Conservation (phyloP, 2,797 vertebrate species). For the Ciconia nigra region DNA sequence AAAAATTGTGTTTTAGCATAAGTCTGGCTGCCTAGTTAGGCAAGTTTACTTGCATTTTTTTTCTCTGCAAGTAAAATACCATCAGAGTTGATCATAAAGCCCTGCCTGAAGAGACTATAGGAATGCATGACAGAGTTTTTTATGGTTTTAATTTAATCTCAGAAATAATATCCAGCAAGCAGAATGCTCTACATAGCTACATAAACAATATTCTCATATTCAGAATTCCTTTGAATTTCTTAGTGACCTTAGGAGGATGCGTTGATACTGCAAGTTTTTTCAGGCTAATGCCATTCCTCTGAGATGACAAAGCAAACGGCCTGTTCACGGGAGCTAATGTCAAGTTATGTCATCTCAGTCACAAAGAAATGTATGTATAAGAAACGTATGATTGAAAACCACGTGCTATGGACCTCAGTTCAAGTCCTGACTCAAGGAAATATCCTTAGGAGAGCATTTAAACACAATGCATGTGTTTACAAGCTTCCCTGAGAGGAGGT, state of each 20-base stretch:
- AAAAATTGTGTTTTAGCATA: constrained; percentile 27
- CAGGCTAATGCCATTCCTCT: not conserved
- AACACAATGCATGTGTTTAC: not conserved
- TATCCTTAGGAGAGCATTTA: not conserved
- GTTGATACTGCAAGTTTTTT: not conserved
- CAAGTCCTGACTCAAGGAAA: not conserved
- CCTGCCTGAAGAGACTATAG: not conserved
- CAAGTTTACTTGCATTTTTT: not conserved
- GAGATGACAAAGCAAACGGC: not conserved
- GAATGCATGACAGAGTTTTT: constrained; percentile 4
- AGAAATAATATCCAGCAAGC: constrained; percentile 20
- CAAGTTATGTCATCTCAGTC: not conserved
- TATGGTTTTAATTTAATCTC: constrained; percentile 37
- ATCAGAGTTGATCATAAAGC: not conserved
- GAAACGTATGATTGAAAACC: not conserved
- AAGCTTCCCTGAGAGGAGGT: not conserved
- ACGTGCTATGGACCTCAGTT: not conserved
- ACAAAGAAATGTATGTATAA: not conserved
- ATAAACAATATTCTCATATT: constrained; percentile 24
- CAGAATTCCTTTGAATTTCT: not conserved
- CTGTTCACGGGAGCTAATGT: not conserved
- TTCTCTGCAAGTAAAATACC: not conserved
- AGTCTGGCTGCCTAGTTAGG: constrained; percentile 30
- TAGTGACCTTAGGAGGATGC: not conserved
- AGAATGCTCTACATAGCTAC: not conserved